Base-by-base conservation (phyloP, 2,113 vertebrate genomes). In the Elaphurus davidianus region DNA sequence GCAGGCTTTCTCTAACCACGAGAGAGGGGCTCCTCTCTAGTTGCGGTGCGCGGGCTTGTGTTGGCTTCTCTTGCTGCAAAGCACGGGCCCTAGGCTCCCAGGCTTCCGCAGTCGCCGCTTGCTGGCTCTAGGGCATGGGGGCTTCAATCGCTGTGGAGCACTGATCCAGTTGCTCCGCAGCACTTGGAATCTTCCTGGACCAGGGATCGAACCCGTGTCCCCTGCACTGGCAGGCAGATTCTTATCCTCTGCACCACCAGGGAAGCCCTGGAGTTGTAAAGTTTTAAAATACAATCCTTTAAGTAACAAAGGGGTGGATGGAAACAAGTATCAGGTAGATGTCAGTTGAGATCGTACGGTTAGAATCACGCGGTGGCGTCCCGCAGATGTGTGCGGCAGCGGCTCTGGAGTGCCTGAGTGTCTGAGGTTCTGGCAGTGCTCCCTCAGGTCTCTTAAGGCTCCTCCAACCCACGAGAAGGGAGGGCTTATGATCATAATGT, bases 351-450 rank as follows among this genome's bases (percentile, higher is more conserved):
- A 5, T 1, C 43, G 13, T 7, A 0, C 1, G 30, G 45, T 7
- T 7, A 7, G 13, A 3, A 19, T 36, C 23, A 2, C 0, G 33
- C 0, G 3, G 64, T 7, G 0, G 47, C 1, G 1, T 6, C 13
- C 33, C 74, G 19, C 1, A 36, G 57, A 33, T n/a, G 14, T 21
- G 85, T 8, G 43, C 4, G 2, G 23, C 1, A 2, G 40, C 5
- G 11, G 67, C 47, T 15, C 13, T 5, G 16, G 19, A 21, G 33
- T 12, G 8, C 54, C 5, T 0, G 43, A 23, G 17, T 0, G 0
- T 14, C 40, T 27, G 25, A 62, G 52, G 50, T 2, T 45, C 64
- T 2, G 5, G 74, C 36, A 11, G 40, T 6, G 1, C 83, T 10
- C 33, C 27, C 14, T 27, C 21, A 0, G 1, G 5, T 23, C 60